These are phyloP conservation scores for Drosophila ezoana DNA, from an alignment of 2,888 invertebrate genomes.

Conservation along the genomic window DNA sequence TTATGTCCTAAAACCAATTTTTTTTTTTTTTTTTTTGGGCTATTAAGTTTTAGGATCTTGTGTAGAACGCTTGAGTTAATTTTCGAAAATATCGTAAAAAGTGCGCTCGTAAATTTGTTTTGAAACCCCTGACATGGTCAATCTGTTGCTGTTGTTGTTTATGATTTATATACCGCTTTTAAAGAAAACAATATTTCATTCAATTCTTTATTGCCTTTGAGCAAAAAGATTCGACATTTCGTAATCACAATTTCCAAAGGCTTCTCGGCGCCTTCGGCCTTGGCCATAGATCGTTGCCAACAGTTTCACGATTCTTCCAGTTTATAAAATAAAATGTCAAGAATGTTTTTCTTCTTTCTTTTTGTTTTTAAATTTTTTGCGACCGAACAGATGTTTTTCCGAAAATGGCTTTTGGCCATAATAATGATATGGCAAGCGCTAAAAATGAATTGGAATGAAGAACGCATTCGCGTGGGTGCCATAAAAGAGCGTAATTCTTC, in stretches of 20 bases:
- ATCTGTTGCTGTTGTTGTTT: conserved; percentile 34
- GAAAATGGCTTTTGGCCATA: conserved; percentile 43
- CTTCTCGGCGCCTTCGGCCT: conserved; percentile 28
- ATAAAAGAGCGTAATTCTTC: conserved; percentile 12
- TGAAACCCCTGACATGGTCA: conserved; percentile 29
- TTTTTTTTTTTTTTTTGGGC: conserved; percentile 13
- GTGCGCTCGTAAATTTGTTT: conserved; percentile 57
- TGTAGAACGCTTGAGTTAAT: conserved; percentile 45
- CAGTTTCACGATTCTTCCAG: conserved; percentile 60
- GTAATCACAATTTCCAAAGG: conserved; percentile 32
- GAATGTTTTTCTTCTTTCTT: conserved; percentile 26
- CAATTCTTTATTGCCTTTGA: conserved; percentile 25
- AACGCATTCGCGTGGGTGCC: conserved; percentile 50
- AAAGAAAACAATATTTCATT: conserved; percentile 41
- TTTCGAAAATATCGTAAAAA: conserved; percentile 61
- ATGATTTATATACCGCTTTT: conserved; percentile 60
- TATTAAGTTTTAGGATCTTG: conserved; percentile 28
- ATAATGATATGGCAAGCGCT: conserved; percentile 41
- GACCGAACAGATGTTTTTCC: conserved; percentile 62
- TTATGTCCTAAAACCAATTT: conserved; percentile 30
- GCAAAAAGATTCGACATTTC: conserved; percentile 27
- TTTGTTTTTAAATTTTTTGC: background rate
- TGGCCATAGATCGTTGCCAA: conserved; percentile 41
- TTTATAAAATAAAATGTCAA: conserved; percentile 51
- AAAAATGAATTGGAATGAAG: conserved; percentile 51